Base-by-base conservation (phyloP, 2,797 vertebrate species). In the Tolypeutes matacus region DNA sequence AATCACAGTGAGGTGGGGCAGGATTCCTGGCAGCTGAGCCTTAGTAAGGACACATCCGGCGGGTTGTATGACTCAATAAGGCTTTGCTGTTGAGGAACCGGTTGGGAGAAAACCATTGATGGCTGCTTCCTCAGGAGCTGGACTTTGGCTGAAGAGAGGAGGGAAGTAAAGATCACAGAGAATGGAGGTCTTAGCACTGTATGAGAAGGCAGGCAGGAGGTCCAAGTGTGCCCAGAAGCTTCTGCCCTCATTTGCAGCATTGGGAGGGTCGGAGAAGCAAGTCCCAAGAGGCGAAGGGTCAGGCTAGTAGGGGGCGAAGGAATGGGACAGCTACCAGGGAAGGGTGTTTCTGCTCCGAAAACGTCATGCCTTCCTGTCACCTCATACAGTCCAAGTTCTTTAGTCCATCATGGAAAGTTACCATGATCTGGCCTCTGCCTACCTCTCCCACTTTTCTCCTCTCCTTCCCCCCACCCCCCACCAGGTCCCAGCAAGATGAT, bases 1-100 rank as follows among this genome's bases (percentile, higher is more conserved):
- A 27, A 0, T 39, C n/a, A 1, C 0, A 1, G 65, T 46, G 34
- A 10, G 49, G 62, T 67, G 27, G 31, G 60, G 4, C 8, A 9
- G 31, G 31, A 15, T n/a, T 60, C 7, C 51, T 39, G 60, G 73
- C 49, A 80, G 10, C 72, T 62, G 34, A 46, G 17, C 46, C 69
- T 53, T 42, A 27, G 4, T 46, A 39, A 62, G 42, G 20, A 10
- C 23, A 27, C 2, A 0, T n/a, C 27, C 56, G 29, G 13, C 34
- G 53, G 5, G 0, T 49, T 51, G n/a, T 23, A 0, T 20, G 67
- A 86, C 62, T 72, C 31, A 4, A 2, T 53, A 69, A 85, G 51
- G 31, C 42, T 75, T 80, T 86, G 70, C 76, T 67, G 3, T 27
- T 53, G 78, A 80, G n/a, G 56, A 27, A 10, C 70, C 6, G 2